Conservation (phyloP, 2,888 invertebrate species). For the Eristalis tenax region DNA sequence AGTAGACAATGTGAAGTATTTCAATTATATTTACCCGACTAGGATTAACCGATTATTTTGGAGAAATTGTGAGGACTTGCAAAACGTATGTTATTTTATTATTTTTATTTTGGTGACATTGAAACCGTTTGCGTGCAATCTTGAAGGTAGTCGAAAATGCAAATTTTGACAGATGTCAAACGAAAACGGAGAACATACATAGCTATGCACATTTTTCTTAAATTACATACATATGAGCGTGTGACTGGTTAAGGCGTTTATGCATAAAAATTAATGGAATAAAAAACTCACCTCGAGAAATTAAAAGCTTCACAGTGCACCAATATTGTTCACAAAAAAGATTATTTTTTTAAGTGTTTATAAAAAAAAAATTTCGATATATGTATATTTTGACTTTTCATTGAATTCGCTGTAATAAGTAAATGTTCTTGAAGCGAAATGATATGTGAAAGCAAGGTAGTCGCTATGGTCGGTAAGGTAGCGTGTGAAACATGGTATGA, state of each 20-base stretch:
- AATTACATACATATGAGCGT: too few relatives aligned
- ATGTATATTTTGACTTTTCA: slow-evolving; percentile 12
- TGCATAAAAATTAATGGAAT: background rate
- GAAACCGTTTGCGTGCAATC: background rate
- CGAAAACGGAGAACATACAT: background rate
- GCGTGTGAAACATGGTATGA: background rate
- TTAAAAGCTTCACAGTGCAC: background rate
- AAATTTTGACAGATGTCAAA: background rate
- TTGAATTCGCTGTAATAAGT: slow-evolving; percentile 18
- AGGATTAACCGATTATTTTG: background rate
- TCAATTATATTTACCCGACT: background rate
- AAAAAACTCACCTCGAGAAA: slow-evolving; percentile 12
- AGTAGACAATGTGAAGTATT: background rate
- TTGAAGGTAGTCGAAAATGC: background rate
- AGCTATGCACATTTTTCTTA: background rate
- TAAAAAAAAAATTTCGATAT: slow-evolving; percentile 4
- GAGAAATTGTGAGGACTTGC: background rate
- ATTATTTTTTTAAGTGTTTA: slow-evolving; percentile 20
- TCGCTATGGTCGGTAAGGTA: background rate
- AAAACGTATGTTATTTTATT: background rate
- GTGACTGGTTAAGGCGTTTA: background rate
- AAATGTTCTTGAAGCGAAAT: background rate
- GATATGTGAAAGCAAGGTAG: background rate
- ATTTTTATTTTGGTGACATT: background rate
- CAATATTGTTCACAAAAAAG: background rate